phyloP scores from a whole-genome alignment of 2,113 vertebrate species.

The Rostratula benghalensis region DNA sequence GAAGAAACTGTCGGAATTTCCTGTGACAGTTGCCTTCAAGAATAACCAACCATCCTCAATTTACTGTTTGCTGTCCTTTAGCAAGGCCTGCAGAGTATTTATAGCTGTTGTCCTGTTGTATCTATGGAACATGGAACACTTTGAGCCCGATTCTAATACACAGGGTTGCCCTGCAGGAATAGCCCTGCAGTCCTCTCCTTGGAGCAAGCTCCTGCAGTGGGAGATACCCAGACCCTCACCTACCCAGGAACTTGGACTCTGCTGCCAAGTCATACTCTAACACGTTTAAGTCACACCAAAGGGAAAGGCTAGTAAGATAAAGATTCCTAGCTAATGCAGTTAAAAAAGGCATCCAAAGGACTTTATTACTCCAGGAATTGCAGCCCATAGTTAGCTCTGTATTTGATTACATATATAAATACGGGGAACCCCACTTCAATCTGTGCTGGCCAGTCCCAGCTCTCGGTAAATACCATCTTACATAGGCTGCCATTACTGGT shows the following conservation, averaged over 20 bases:
- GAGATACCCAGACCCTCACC: not conserved
- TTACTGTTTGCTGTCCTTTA: not conserved
- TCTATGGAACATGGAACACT: not conserved
- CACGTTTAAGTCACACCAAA: not conserved
- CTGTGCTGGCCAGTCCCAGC: not conserved
- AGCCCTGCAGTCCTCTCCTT: not conserved
- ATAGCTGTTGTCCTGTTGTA: not conserved
- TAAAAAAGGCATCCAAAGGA: not conserved
- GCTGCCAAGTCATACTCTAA: not conserved
- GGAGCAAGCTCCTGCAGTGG: not conserved
- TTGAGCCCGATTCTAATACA: not conserved
- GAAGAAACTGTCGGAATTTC: not conserved
- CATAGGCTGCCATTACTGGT: too few relatives aligned
- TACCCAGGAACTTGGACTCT: not conserved
- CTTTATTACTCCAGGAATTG: not conserved
- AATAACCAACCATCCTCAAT: not conserved
- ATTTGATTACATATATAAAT: too few relatives aligned
- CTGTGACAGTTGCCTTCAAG: not conserved
- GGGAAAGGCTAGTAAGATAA: not conserved
- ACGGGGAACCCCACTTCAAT: not conserved
- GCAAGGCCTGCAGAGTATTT: not conserved
- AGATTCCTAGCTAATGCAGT: not conserved
- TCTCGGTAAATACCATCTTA: not conserved
- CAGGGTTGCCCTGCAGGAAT: rapidly evolving
- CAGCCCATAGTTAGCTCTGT: not conserved